Base-by-base conservation (phyloP, 2,888 invertebrate species). In the Aphrophora alni region DNA sequence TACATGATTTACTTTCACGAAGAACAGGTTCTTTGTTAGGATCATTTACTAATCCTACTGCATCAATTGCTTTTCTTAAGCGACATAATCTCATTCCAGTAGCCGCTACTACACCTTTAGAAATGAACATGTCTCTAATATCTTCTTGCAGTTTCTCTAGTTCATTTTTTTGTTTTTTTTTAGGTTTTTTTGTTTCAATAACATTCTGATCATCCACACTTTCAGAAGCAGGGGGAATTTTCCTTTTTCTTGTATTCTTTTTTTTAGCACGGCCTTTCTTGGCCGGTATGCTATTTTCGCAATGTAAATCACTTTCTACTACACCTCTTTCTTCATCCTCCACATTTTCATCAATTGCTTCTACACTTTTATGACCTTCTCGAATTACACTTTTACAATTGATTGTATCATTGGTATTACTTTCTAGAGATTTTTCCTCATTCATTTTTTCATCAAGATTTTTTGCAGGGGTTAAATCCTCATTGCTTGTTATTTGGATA, bases 81-180 rank as follows among this genome's bases (percentile, higher is more conserved):
- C 83, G 90, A 86, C 93, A 93, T 89, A 91, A 91, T 83, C 94
- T 88, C 85, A 92, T 90, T 14, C 93, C 93, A 1, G 92, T 92
- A 17, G 92, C 90, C 77, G 91, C 91, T 28, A 93, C 87, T 0
- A 93, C 91, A 38, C 91, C 93, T 83, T 93, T 91, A 83, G 91
- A 90, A 78, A 93, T 92, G 85, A 93, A 93, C 92, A 93, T 93
- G 85, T 93, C 93, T 84, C 92, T 91, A 69, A 94, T 91, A 84
- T 94, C 93, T 82, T 93, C 92, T 84, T 93, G 93, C 0, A 94
- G 88, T 87, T 90, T 89, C 85, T 92, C 90, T 74, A 94, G 86
- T 85, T 93, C 93, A 78, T 90, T 90, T 76, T 88, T 85, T 44
- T 88, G 85, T 80, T 86, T 86, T 76, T 76, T 38, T 59, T 80